Base-by-base conservation (phyloP, 1,140 invertebrate genomes). In the Armadillidium nasatum region DNA sequence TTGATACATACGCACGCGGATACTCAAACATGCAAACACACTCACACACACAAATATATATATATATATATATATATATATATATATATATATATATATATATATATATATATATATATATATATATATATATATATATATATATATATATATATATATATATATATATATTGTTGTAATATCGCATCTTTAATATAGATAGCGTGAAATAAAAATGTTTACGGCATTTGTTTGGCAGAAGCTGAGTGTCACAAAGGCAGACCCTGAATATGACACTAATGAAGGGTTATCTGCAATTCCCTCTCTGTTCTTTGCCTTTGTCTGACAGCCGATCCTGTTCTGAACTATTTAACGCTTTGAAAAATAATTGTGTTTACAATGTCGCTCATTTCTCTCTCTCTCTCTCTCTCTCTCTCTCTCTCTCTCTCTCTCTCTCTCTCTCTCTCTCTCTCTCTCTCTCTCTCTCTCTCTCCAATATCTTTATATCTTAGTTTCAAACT, bases 321-420 rank as follows among this genome's bases (percentile, higher is more conserved):
- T 50, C 46, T 50, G 46, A 50, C 46, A 50, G 46, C 46, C 46
- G 46, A 9, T 50, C 46, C 46, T 50, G 46, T 50, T 50, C 46
- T 50, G 46, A 50, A 15, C 46, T 50, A 50, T 50, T 50, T 50
- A 50, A 50, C 46, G 46, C 46, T 50, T 50, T 50, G 46, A 50
- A 50, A 50, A 50, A 50, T 50, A 50, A 50, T 50, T 50, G 46
- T 50, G 46, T 50, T 50, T 50, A 50, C 46, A 10, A 10, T 50
- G 46, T 50, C 9, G 46, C 46, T 50, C 46, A n/a, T n/a, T n/a
- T n/a, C n/a, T n/a, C n/a, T n/a, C n/a, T n/a, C n/a, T n/a, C n/a
- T n/a, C n/a, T n/a, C n/a, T n/a, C n/a, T n/a, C n/a, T n/a, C n/a
- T n/a, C n/a, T n/a, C n/a, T n/a, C n/a, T n/a, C n/a, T n/a, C n/a